A percentile compares a stretch with the other conserved stretches of the same genome.
Conservation (phyloP, 2,113 vertebrate genomes). For the Hyperoodon ampullatus region DNA sequence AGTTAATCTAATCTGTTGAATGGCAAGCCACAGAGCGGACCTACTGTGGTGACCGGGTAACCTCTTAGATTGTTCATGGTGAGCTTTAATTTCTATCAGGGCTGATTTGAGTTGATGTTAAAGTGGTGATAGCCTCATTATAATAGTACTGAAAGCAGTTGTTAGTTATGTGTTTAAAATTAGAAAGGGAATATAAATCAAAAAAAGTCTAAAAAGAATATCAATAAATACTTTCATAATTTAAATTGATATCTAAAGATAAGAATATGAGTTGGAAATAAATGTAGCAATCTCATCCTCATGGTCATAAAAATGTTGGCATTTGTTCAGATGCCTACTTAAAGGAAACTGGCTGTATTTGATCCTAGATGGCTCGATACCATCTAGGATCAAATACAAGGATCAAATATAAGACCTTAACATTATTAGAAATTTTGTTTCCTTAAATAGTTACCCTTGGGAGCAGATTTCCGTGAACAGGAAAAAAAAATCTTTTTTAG, state of each 20-base stretch:
- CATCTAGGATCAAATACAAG: background rate
- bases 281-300: background rate
- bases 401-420: background rate
- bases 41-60: background rate
- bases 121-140: background rate
- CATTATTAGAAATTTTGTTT: background rate
- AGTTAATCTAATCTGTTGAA: conserved; percentile 23
- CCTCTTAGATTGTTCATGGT: background rate
- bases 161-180: background rate
- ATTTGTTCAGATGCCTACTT: background rate
- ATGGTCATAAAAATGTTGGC: background rate
- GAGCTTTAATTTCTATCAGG: background rate
- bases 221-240: background rate
- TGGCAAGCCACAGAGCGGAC: background rate
- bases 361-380: no score
- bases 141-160: background rate
- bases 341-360: background rate
- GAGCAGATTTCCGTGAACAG: background rate
- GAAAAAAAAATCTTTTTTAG: background rate
- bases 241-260: background rate
- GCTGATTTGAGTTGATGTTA: background rate
- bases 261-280: background rate
- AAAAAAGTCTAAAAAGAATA: background rate
- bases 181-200: background rate
- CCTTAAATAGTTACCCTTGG: background rate